Percentiles rank a stretch among this genome's conserved stretches.
phyloP scores from a whole-genome alignment of 2,113 vertebrate genomes.

The Salvelinus fontinalis region DNA sequence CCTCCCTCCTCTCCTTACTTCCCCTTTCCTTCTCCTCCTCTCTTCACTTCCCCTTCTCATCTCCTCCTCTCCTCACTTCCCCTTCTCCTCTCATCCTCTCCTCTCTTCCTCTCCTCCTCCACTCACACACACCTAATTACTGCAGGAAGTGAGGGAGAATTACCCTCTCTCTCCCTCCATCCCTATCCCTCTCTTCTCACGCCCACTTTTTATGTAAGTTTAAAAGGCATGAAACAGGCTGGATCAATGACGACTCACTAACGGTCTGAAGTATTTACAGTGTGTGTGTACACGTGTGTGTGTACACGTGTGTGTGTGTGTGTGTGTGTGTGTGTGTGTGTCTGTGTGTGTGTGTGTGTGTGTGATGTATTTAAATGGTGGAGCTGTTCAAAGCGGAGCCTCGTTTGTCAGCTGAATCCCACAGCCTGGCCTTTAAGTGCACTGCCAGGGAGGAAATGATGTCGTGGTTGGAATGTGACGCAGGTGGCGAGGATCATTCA shows the following conservation, averaged over 20 bases:
- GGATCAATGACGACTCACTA: slow-evolving; percentile 20
- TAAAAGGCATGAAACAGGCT: too few species aligned
- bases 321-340: slow-evolving; percentile 3
- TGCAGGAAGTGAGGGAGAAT: slow-evolving; percentile 52
- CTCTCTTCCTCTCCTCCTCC: background rate
- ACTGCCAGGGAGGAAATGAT: background rate
- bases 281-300: background rate
- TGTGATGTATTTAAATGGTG: too few species aligned
- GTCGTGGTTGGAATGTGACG: slow-evolving; percentile 15
- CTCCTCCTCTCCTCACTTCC: too few species aligned
- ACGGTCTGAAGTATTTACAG: slow-evolving; percentile 25
- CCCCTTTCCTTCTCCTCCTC: too few species aligned
- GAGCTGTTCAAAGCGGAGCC: slow-evolving; percentile 21
- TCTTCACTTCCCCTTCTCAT: too few species aligned
- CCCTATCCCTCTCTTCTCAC: slow-evolving; percentile 28
- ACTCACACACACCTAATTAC: slow-evolving; percentile 52
- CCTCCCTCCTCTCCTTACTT: slow-evolving; percentile 30
- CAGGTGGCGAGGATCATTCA: background rate
- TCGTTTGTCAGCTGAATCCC: slow-evolving; percentile 23
- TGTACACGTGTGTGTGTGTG: slow-evolving; percentile 6
- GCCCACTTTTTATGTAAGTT: background rate
- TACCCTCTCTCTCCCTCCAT: slow-evolving; percentile 29
- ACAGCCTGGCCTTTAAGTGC: background rate
- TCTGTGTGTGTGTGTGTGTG: background rate
- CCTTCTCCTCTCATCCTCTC: too few species aligned